Percentiles rank a stretch among this genome's conserved stretches.
phyloP scores from a whole-genome alignment of 1,140 invertebrate genomes.

The Sarcophaga bullata region DNA sequence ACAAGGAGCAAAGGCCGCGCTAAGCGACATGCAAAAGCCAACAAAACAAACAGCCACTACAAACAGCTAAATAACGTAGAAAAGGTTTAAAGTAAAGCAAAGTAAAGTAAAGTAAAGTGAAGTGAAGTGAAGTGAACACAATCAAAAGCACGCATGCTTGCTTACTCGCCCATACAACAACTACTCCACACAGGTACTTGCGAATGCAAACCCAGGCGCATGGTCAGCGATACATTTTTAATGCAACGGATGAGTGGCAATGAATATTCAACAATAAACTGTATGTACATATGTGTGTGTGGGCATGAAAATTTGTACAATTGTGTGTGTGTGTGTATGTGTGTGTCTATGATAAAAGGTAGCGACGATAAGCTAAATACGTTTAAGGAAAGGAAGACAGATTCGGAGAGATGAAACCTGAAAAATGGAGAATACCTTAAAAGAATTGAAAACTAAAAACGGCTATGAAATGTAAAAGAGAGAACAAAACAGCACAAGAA shows the following conservation, averaged over 20 bases:
- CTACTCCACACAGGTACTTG: background rate
- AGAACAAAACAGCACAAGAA: background rate
- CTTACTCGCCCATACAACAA: no score
- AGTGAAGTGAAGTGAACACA: no score
- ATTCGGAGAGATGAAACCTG: background rate
- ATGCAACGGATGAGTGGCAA: background rate
- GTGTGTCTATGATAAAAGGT: no score
- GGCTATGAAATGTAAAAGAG: background rate
- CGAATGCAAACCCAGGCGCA: slow-evolving; percentile 11
- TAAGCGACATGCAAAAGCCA: slow-evolving; percentile 37
- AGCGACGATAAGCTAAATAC: background rate
- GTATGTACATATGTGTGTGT: no score
- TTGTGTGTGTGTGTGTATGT: no score
- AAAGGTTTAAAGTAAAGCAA: background rate
- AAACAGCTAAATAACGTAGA: background rate
- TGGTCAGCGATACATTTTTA: slow-evolving; percentile 5
- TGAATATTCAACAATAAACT: slow-evolving; percentile 6
- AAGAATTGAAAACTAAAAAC: background rate
- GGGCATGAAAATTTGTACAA: no score
- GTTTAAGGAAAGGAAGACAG: background rate
- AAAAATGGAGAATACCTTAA: background rate
- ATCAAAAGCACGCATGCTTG: no score
- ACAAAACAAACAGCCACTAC: background rate
- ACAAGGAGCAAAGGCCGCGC: slow-evolving; percentile 30
- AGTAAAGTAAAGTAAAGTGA: no score